Percentiles rank a stretch among this genome's conserved stretches.
Evolutionary conservation across 2,113 vertebrate species (phyloP).

Genomic region (Poeciliopsis occidentalis): DNA sequence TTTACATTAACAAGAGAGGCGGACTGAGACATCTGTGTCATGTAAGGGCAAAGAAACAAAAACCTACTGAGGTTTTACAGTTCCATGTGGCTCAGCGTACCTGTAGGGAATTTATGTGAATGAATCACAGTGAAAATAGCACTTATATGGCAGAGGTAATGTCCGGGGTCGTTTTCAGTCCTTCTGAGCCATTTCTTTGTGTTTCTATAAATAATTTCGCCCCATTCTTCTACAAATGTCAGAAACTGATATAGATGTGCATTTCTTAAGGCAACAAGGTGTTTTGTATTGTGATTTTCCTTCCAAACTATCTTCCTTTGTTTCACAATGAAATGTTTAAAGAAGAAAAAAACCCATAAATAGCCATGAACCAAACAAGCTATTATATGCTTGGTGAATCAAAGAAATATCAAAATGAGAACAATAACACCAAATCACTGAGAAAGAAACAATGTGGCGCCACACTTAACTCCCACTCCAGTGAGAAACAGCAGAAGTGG

Average conservation of each 20-base stretch:
- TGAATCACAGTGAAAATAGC: constrained; percentile 5
- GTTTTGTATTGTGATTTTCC: constrained; percentile 10
- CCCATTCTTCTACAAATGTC: not conserved
- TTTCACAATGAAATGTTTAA: constrained; percentile 7
- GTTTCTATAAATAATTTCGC: not conserved
- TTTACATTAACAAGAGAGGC: constrained; percentile 6
- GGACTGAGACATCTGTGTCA: not conserved
- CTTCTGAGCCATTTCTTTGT: not conserved
- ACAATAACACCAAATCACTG: not conserved
- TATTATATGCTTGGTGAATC: not conserved
- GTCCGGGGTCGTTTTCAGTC: not conserved
- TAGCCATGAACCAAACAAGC: not conserved
- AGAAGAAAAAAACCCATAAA: not conserved
- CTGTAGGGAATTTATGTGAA: not conserved
- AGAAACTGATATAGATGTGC: constrained; percentile 18
- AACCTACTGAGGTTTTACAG: not conserved
- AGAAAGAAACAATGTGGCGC: not conserved
- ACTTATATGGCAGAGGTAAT: not conserved
- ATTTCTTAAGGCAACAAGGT: not conserved
- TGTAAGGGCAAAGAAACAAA: not conserved
- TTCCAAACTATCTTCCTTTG: constrained; percentile 7
- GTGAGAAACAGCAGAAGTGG: not conserved
- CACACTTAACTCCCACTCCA: not conserved
- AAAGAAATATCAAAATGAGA: not conserved
- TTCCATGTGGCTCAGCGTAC: constrained; percentile 1